Conservation (phyloP, 2,797 vertebrate species). For the Pteropus rufus region DNA sequence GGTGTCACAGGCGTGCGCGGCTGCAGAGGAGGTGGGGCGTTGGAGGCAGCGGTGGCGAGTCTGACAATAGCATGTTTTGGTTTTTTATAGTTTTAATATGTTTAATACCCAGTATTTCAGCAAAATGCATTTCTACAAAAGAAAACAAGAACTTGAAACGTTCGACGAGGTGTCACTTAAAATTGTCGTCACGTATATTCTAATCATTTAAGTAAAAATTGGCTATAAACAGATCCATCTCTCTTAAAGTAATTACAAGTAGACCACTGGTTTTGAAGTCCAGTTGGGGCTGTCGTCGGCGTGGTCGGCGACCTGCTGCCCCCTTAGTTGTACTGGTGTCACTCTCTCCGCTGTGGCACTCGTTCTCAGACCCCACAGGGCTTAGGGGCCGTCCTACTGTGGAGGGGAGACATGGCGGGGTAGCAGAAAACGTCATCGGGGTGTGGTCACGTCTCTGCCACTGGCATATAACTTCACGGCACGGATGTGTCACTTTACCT, state of each 20-base stretch:
- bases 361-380: too few relatives aligned
- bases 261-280: not conserved
- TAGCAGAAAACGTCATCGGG: not conserved
- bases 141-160: not conserved
- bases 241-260: not conserved
- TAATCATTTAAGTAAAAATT: slow-evolving; percentile 16
- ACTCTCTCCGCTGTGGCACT: too few relatives aligned
- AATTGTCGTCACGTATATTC: slow-evolving; percentile 31
- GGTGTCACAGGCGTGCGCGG: not conserved
- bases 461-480: not conserved
- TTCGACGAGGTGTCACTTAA: slow-evolving; percentile 36
- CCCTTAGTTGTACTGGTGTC: not conserved
- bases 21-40: not conserved
- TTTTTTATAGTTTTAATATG: slow-evolving; percentile 7
- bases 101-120: slow-evolving; percentile 40
- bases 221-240: slow-evolving; percentile 9
- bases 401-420: not conserved
- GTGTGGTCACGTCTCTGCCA: not conserved
- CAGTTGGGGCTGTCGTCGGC: not conserved
- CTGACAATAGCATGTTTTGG: not conserved
- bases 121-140: slow-evolving; percentile 12
- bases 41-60: not conserved
- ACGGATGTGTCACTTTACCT: not conserved
- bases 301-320: not conserved
- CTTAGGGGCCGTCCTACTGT: too few relatives aligned